phyloP scores from a whole-genome alignment of 2,888 invertebrate genomes.

The Venustoraphidia nigricollis region DNA sequence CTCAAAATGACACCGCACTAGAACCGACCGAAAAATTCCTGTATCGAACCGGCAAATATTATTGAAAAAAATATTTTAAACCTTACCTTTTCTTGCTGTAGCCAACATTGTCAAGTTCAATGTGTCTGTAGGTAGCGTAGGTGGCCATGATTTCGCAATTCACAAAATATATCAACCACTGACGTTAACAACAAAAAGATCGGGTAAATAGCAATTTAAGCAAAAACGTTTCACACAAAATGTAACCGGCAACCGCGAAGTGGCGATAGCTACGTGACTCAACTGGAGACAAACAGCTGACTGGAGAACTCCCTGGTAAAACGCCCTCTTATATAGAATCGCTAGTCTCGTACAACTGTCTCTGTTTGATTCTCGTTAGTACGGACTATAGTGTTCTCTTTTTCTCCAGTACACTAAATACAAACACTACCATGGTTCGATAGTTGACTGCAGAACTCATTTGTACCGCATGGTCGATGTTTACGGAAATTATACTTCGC shows the following conservation, averaged over 20 bases:
- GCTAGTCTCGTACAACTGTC: slow-evolving; percentile 5
- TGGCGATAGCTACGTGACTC: not conserved
- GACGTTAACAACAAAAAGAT: too few species aligned
- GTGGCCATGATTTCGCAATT: slow-evolving; percentile 52
- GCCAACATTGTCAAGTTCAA: slow-evolving; percentile 87
- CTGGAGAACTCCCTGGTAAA: slow-evolving; percentile 18
- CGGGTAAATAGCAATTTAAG: not conserved
- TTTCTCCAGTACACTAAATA: too few species aligned
- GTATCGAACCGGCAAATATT: too few species aligned
- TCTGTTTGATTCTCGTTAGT: too few species aligned
- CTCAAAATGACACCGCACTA: too few species aligned
- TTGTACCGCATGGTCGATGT: too few species aligned
- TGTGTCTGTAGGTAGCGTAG: slow-evolving; percentile 85
- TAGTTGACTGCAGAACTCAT: too few species aligned
- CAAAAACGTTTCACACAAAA: not conserved
- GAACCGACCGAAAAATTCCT: too few species aligned
- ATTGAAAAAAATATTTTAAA: slow-evolving; percentile 2
- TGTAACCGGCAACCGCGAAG: not conserved
- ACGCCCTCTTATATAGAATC: slow-evolving; percentile 21
- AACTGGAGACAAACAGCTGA: slow-evolving; percentile 19
- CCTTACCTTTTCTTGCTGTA: slow-evolving; percentile 83
- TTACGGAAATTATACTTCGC: too few species aligned
- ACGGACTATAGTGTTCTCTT: too few species aligned
- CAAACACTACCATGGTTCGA: too few species aligned
- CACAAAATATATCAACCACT: too few species aligned